These are phyloP conservation scores for Telmatherina bonti DNA, from an alignment of 2,797 vertebrate species.

Conservation along the genomic window DNA sequence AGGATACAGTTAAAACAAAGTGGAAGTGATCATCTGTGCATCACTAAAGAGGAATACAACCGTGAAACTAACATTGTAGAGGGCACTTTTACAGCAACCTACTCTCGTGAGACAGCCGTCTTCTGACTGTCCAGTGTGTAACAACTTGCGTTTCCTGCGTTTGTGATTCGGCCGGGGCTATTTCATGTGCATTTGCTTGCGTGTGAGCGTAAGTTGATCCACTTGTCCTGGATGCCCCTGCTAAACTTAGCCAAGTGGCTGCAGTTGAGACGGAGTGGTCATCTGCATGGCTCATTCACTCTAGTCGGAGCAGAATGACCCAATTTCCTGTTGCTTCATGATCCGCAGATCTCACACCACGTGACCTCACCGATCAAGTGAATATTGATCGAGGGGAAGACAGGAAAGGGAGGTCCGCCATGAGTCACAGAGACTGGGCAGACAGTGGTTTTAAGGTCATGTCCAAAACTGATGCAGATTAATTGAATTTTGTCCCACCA, in stretches of 20 bases:
- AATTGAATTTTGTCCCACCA: not conserved
- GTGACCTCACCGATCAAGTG: conserved; percentile 18
- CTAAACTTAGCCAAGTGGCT: conserved; percentile 78
- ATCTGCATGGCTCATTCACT: conserved; percentile 34
- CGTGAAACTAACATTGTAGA: conserved; percentile 26
- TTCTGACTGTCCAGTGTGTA: not conserved
- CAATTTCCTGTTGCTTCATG: conserved; percentile 30
- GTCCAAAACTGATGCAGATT: not conserved
- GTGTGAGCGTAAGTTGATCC: conserved; percentile 68
- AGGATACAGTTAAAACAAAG: conserved; percentile 46
- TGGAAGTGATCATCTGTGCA: conserved; percentile 15
- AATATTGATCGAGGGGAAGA: conserved; percentile 42
- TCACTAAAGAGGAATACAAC: conserved; percentile 29
- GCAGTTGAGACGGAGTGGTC: conserved; percentile 43
- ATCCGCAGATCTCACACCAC: conserved; percentile 13
- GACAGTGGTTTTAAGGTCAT: conserved; percentile 32
- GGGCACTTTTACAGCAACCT: not conserved
- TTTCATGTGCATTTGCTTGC: not conserved
- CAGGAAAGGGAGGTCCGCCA: not conserved
- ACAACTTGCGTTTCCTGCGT: not conserved
- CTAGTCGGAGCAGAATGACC: conserved; percentile 7
- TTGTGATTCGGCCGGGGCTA: not conserved
- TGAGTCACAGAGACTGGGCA: conserved; percentile 20
- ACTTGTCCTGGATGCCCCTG: conserved; percentile 79
- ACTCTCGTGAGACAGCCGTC: not conserved